A percentile compares a stretch with the other conserved stretches of the same genome.
These are phyloP conservation scores for Manacus vitellinus DNA, from an alignment of 2,113 vertebrate genomes.

Conservation along the genomic window DNA sequence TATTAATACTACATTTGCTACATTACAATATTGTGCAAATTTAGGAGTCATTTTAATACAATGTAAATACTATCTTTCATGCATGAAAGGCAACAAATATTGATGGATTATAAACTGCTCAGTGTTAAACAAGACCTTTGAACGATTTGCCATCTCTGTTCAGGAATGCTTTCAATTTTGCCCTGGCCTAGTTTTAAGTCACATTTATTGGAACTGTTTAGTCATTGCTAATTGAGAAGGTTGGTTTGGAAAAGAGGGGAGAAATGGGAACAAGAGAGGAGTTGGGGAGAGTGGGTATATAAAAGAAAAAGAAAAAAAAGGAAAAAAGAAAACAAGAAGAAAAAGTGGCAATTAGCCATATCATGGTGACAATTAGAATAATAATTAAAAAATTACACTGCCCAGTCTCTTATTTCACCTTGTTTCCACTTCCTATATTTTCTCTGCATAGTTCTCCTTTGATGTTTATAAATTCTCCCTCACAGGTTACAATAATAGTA, in stretches of 20 bases:
- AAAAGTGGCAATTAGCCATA: constrained; percentile 12
- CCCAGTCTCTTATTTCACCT: constrained; percentile 54
- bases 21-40: constrained; percentile 79
- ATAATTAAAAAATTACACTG: constrained; percentile 40
- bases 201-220: constrained; percentile 62
- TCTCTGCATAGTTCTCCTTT: constrained; percentile 25
- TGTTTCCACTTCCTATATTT: constrained; percentile 70
- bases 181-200: constrained; percentile 40
- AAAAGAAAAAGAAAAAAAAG: background rate
- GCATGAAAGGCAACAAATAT: constrained; percentile 72
- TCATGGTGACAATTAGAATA: constrained; percentile 22
- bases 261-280: background rate
- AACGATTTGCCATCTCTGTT: constrained; percentile 69
- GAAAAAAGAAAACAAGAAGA: background rate
- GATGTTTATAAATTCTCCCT: constrained; percentile 75
- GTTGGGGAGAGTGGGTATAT: background rate
- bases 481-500: constrained; percentile 73
- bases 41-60: constrained; percentile 76
- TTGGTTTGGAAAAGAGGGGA: background rate
- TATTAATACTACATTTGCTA: constrained; percentile 81
- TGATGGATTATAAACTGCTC: constrained; percentile 72
- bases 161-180: constrained; percentile 71
- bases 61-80: constrained; percentile 76
- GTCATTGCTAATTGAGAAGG: constrained; percentile 9
- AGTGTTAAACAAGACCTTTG: constrained; percentile 68